A percentile compares a stretch with the other conserved stretches of the same genome.
phyloP scores from a whole-genome alignment of 2,888 invertebrate genomes.

The Drosophila tanythrix region DNA sequence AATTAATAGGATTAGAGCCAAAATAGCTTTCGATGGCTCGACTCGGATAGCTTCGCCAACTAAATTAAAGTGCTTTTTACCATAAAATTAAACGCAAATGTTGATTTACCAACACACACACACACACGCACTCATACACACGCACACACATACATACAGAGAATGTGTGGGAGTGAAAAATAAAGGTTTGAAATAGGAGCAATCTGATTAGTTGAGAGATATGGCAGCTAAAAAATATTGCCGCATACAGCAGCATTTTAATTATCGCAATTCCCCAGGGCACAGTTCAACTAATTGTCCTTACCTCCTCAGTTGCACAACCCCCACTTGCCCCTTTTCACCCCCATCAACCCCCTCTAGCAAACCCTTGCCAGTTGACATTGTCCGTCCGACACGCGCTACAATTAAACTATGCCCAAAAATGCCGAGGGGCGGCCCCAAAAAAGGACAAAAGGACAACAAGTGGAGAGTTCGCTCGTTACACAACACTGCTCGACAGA shows the following conservation, averaged over 20 bases:
- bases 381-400: constrained; percentile 59
- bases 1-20: constrained; percentile 73
- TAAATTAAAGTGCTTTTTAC: constrained; percentile 79
- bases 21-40: constrained; percentile 43
- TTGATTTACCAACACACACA: constrained; percentile 56
- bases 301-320: constrained; percentile 8
- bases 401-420: constrained; percentile 76
- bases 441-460: constrained; percentile 38
- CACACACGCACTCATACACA: background rate
- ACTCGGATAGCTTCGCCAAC: constrained; percentile 68
- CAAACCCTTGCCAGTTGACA: constrained; percentile 4
- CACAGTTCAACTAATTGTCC: constrained; percentile 76
- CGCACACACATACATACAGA: background rate
- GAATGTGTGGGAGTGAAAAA: constrained; percentile 10
- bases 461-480: background rate
- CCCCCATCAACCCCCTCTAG: background rate
- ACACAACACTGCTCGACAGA: background rate
- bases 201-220: constrained; percentile 71
- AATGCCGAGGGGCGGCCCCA: constrained; percentile 26
- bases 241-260: constrained; percentile 76
- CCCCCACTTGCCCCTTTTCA: constrained; percentile 7
- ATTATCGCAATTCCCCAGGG: constrained; percentile 76
- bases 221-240: constrained; percentile 75
- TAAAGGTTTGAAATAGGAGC: constrained; percentile 71
- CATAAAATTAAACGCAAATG: constrained; percentile 79